Evolutionary conservation across 2,797 vertebrate species (phyloP), one percentile per base, ranked within the genome.

Genomic region (Cottoperca gobio): DNA sequence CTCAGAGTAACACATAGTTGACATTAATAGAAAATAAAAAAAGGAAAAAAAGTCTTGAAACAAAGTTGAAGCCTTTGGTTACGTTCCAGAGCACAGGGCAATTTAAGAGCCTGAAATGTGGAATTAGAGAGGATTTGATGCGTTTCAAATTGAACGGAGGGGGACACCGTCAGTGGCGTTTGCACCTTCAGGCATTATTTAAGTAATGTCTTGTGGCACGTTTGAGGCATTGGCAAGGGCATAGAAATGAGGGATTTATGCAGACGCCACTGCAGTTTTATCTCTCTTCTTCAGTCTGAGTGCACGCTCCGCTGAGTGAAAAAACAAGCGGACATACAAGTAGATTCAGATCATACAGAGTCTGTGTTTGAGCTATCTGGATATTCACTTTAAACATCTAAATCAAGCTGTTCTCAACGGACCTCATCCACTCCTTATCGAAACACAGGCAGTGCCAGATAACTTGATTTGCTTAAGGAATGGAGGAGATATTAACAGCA

Each of bases 101-200:
- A 95, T 94, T 95, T 94, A 91, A 93, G 92, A 90, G 83, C 86
- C 82, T 86, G 88, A 91, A 93, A 92, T 94, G 93, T 91, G 90
- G 93, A 94, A 94, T 94, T 93, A 93, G 89, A 88, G 93, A 88
- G 92, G 93, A 95, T 93, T 93, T 94, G 94, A 95, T 94, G 93
- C 92, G 88, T 94, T 95, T 93, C 92, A 93, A 93, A 93, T 94
- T 93, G 92, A 94, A 92, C 76, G 83, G 86, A 90, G 83, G 82
- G 88, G 88, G 90, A 92, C 91, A 90, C 88, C 80, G 83, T 92
- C 89, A 75, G 91, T 88, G 86, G 90, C 74, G 83, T 89, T 88
- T 82, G 86, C 87, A 90, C 91, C 92, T 92, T 93, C 92, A 94
- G 92, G 89, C 88, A 53, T 93, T 91, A 89, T 92, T 92, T 92